phyloP scores from a whole-genome alignment of 2,888 invertebrate species.

The Isotomurus palustris region DNA sequence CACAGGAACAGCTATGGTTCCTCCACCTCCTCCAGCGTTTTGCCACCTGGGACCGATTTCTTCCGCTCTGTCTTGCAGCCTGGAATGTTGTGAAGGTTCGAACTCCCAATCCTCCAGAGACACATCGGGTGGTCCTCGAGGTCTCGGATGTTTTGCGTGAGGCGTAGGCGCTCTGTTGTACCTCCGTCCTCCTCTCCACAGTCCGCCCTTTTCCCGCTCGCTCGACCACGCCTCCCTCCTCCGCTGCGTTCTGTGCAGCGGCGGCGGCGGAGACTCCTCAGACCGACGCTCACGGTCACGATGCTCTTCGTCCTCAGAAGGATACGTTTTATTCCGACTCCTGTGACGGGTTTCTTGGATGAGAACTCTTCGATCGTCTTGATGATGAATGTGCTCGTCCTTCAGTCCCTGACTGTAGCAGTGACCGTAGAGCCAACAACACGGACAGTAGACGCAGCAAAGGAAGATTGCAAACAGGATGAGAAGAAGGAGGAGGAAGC shows the following conservation, averaged over 20 bases:
- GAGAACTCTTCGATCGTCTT: no score
- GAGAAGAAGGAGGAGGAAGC: conserved; percentile 69
- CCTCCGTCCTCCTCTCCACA: conserved; percentile 44
- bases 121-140: conserved; percentile 36
- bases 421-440: conserved; percentile 50
- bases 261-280: conserved; percentile 8
- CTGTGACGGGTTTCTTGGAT: conserved; percentile 10
- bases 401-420: conserved; percentile 42
- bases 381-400: no score
- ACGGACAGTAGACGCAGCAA: conserved; percentile 74
- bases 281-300: conserved; percentile 27
- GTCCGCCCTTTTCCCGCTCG: conserved; percentile 59
- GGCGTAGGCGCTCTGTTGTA: conserved; percentile 18
- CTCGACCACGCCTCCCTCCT: conserved; percentile 82
- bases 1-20: no score
- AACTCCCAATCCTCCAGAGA: conserved; percentile 44
- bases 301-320: conserved; percentile 26
- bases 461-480: conserved; percentile 66
- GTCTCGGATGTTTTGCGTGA: conserved; percentile 7
- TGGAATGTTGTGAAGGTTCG: conserved; percentile 22
- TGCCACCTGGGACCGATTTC: conserved; percentile 42
- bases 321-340: conserved; percentile 28
- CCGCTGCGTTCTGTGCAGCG: conserved; percentile 11
- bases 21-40: no score
- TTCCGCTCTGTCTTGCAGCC: conserved; percentile 26